Percentiles rank a stretch among this genome's conserved stretches.
phyloP scores from a whole-genome alignment of 2,888 invertebrate genomes.

The Yponomeuta malinellus region DNA sequence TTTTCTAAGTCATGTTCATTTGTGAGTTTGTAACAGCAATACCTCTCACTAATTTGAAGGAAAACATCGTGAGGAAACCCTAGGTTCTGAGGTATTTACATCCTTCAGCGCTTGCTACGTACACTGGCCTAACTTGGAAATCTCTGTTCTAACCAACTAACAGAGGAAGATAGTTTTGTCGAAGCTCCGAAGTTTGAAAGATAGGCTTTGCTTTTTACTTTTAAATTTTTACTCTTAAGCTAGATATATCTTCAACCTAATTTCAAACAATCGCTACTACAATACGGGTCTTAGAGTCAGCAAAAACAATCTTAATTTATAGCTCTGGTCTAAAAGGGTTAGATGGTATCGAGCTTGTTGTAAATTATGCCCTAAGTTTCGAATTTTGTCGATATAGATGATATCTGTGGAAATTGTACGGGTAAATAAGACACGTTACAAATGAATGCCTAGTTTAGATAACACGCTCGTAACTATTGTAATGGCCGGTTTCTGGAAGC shows the following conservation, averaged over 20 bases:
- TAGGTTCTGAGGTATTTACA: too few relatives aligned
- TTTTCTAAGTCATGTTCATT: too few relatives aligned
- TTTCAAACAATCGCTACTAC: constrained; percentile 33
- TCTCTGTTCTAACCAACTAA: too few relatives aligned
- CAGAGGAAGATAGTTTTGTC: too few relatives aligned
- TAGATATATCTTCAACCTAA: background rate
- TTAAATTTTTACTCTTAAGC: too few relatives aligned
- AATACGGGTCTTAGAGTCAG: constrained; percentile 22
- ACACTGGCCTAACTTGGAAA: too few relatives aligned
- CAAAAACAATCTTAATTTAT: constrained; percentile 58
- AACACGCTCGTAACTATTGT: background rate
- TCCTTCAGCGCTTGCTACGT: too few relatives aligned
- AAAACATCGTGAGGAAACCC: too few relatives aligned
- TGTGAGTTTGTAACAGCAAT: too few relatives aligned
- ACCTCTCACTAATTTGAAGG: too few relatives aligned
- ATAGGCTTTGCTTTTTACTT: too few relatives aligned
- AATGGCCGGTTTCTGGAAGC: background rate
- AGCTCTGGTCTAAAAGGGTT: constrained; percentile 20
- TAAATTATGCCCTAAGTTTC: constrained; percentile 14
- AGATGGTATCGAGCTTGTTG: constrained; percentile 13
- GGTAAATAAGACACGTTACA: background rate
- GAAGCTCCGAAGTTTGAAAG: too few relatives aligned
- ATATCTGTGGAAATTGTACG: constrained; percentile 4
- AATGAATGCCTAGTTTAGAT: constrained; percentile 1
- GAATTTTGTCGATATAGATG: constrained; percentile 13